Evolutionary conservation across 2,888 invertebrate species (phyloP), one percentile per base, ranked within the genome.

Genomic region (Artemia sinica): DNA sequence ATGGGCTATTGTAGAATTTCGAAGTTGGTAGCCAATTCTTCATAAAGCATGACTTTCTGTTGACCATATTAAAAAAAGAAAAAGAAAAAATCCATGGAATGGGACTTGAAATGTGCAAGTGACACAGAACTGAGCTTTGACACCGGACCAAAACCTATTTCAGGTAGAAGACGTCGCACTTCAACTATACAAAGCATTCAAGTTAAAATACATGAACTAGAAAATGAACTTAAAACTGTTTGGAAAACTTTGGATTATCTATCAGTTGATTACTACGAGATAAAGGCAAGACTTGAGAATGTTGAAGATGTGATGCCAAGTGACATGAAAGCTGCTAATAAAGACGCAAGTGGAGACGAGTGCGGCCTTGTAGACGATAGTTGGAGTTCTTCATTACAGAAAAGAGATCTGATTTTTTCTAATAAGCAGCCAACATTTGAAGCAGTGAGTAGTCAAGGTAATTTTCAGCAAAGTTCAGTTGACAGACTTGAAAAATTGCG

Each of bases 241-340:
- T 93, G 92, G 92, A 83, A 91, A 72, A 91, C 92, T 4, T 81
- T 93, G 69, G 92, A 93, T 76, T 82, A 93, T 68, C 83, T 93
- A 50, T 91, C 91, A 58, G 89, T 89, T 75, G 93, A 93, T 77
- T 93, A 92, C 75, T 88, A 91, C 68, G 88, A 90, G 77, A 93
- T 93, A 88, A 93, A 92, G 91, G 89, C 89, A 75, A 82, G 91
- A 66, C 80, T 93, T 71, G 92, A 93, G 76, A 89, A 91, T 77
- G 80, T 93, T 49, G 92, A 93, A 77, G 84, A 88, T 41, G 82
- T 92, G 71, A 83, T 92, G 18, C 58, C 58, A 8, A 18, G 58
- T 58, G 41, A 75, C 58, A 58, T 58, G 58, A 28, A 28, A 28
- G 28, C 28, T 28, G 28, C 28, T 28, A 28, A 28, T 28, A 28